Evolutionary conservation across 2,113 vertebrate species (phyloP), one percentile per base, ranked within the genome.

Genomic region (Seriola aureovittata): DNA sequence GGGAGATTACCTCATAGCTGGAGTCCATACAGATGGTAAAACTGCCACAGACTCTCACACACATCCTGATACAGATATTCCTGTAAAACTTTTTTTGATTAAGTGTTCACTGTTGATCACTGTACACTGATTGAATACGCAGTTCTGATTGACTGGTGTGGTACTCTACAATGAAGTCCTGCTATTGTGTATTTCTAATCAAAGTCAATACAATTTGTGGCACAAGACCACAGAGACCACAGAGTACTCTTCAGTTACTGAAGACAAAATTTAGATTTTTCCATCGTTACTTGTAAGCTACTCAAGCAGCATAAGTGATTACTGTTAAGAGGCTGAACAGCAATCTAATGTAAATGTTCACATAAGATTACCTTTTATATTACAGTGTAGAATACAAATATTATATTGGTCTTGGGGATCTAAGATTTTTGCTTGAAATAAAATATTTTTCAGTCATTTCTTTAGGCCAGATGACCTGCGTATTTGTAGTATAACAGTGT

Each of bases 21-120:
- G 98, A 2, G 97, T 99, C 10, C 98, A 99, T 72, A 99, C 97
- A 0, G 98, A 99, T 4, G 97, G 98, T 99, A 81, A 90, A 88
- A 23, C n/a, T 16, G 11, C 6, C 4, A 10, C 4, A 62, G 34
- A 36, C 34, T 8, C 36, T 32, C 44, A 1, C 3, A 52, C 48
- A 23, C 16, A 64, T 40, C 57, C 29, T 21, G n/a, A 7, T 36
- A 19, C 21, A 4, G 4, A n/a, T 62, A 19, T 36, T 23, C 55
- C 40, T 69, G n/a, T 40, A 1, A 36, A 62, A 11, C 8, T 9
- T 70, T 42, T 0, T 74, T 38, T 5, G 3, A 44, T 71, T 21
- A 74, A 13, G 8, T 52, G 2, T 42, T 1, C 2, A 29, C 29
- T 29, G 29, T 29, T 29, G 29, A 29, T 29, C 29, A 29, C 29